Evolutionary conservation across 2,113 vertebrate species (phyloP).

Genomic region (Carassius gibelio): DNA sequence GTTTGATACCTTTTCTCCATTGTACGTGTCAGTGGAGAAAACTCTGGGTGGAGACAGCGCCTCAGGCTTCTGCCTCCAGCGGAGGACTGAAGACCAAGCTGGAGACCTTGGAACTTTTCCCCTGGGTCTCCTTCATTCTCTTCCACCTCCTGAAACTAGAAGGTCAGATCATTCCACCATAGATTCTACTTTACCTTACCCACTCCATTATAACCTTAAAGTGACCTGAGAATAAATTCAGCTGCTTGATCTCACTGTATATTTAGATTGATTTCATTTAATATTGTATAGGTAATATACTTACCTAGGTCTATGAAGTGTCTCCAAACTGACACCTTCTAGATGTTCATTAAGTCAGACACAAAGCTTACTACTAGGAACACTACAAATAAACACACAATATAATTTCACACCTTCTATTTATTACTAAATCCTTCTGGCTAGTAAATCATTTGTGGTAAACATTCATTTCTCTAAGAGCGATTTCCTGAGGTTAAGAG

Average conservation of each 20-base stretch:
- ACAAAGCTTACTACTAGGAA: constrained; percentile 8
- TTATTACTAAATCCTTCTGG: constrained; percentile 26
- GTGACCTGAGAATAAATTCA: constrained; percentile 5
- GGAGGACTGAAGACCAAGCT: constrained; percentile 34
- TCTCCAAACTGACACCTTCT: background rate
- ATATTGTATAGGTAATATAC: background rate
- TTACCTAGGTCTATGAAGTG: background rate
- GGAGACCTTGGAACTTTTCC: constrained; percentile 42
- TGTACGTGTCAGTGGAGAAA: constrained; percentile 22
- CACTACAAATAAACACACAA: constrained; percentile 1
- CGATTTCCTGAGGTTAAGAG: constrained; percentile 28
- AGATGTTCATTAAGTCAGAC: constrained; percentile 20
- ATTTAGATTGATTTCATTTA: background rate
- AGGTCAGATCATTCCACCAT: background rate
- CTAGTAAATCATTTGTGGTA: constrained; percentile 24
- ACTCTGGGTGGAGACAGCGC: constrained; percentile 40
- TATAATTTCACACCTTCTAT: constrained; percentile 28
- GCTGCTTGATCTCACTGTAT: constrained; percentile 1
- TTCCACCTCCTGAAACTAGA: constrained; percentile 6
- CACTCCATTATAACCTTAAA: background rate
- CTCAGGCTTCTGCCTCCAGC: constrained; percentile 45
- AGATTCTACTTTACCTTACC: background rate
- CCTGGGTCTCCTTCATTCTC: constrained; percentile 4
- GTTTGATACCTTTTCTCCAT: background rate
- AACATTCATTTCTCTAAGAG: constrained; percentile 22